Evolutionary conservation across 2,888 invertebrate genomes (phyloP).

Genomic region (Nymphalis urticae): DNA sequence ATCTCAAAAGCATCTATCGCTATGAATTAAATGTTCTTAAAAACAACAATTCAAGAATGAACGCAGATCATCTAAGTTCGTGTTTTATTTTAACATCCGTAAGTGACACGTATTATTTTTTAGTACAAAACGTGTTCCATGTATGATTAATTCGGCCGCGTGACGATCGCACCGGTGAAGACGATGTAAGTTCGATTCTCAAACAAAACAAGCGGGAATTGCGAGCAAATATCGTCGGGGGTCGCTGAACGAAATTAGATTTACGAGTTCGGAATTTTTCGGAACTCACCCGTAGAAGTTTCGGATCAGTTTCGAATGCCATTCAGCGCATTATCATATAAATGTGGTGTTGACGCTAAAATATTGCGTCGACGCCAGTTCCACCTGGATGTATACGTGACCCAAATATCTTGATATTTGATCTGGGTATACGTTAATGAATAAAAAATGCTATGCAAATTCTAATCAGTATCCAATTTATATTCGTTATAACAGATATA

Average conservation of each 20-base stretch:
- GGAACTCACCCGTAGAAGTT: conserved; percentile 66
- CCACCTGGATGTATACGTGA: conserved; percentile 34
- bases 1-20: no score
- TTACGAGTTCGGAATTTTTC: conserved; percentile 76
- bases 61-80: neutral
- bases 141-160: neutral
- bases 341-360: conserved; percentile 69
- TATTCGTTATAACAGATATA: no score
- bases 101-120: no score
- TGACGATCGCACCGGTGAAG: neutral
- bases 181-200: neutral
- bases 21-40: no score
- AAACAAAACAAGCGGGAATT: conserved; percentile 44
- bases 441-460: neutral
- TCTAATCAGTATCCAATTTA: neutral
- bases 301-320: conserved; percentile 68
- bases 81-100: no score
- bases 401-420: conserved; percentile 34
- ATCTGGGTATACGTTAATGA: neutral
- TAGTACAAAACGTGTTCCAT: no score
- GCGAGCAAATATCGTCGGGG: conserved; percentile 64
- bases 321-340: conserved; percentile 59
- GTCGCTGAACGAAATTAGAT: conserved; percentile 72
- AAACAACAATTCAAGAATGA: no score
- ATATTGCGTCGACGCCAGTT: conserved; percentile 59